Evolutionary conservation across 2,888 invertebrate species (phyloP).

Genomic region (Tortricodes alternella): DNA sequence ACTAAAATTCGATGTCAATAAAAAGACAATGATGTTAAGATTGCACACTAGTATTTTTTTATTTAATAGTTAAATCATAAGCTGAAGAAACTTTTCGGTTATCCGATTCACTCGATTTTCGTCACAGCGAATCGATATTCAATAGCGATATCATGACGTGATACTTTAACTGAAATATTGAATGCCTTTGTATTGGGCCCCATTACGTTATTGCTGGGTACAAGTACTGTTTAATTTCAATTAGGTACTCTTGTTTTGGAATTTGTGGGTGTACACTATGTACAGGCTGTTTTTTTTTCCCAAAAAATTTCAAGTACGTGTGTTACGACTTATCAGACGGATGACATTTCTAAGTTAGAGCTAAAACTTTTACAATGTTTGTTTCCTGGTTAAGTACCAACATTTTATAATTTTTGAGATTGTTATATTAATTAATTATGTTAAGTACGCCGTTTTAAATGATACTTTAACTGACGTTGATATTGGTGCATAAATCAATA

Average conservation of each 20-base stretch:
- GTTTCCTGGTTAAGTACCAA: too few relatives aligned
- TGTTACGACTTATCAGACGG: too few relatives aligned
- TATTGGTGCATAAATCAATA: too few relatives aligned
- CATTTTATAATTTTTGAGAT: background rate
- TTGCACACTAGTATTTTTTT: background rate
- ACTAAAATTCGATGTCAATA: too few relatives aligned
- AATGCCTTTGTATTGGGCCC: slow-evolving; percentile 44
- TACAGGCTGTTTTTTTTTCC: slow-evolving; percentile 43
- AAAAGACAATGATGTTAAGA: too few relatives aligned
- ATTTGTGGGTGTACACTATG: slow-evolving; percentile 34
- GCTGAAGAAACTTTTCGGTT: slow-evolving; percentile 35
- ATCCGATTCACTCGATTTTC: slow-evolving; percentile 42
- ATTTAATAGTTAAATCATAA: slow-evolving; percentile 20
- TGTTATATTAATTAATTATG: background rate
- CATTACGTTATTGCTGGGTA: slow-evolving; percentile 61
- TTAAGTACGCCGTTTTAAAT: too few relatives aligned
- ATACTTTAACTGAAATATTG: slow-evolving; percentile 49
- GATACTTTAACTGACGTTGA: too few relatives aligned
- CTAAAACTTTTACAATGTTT: too few relatives aligned
- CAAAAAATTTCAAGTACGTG: background rate
- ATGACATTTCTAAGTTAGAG: too few relatives aligned
- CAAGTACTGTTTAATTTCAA: slow-evolving; percentile 63
- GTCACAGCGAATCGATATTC: slow-evolving; percentile 49
- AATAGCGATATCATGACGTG: slow-evolving; percentile 48
- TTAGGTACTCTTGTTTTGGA: slow-evolving; percentile 49